Base-by-base conservation (phyloP, 2,113 vertebrate species). In the Scomber scombrus region DNA sequence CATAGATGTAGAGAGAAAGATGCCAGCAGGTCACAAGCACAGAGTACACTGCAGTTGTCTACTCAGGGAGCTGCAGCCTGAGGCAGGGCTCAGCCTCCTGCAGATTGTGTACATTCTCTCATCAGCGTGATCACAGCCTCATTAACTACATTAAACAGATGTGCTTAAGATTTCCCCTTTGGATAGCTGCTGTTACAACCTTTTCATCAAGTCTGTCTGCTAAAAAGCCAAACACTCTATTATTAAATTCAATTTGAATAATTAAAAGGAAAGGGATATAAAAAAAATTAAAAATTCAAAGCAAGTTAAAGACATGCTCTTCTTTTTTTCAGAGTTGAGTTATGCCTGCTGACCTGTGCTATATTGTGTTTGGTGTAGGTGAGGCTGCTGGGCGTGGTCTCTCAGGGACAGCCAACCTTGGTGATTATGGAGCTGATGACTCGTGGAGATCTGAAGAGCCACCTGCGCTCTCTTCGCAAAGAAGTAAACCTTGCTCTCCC, bases 401-500 rank as follows among this genome's bases (percentile, higher is more conserved):
- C 98, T 69, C 98, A 99, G 93, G 98, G 98, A 78, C 98, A 99
- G 89, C 98, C 98, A 16, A 99, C 98, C 0, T 91, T 99, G 92
- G 98, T 99, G 90, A 99, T 99, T 85, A 99, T 99, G 98, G 98
- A 99, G 88, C 94, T 99, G 90, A 99, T 99, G 98, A 99, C 98
- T 4, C 96, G 97, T 1, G 98, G 98, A 3, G 98, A 99, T 88
- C 97, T 99, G 82, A 99, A 99, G 93, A 99, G 97, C 91, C 96
- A 99, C 81, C 93, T 99, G 91, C 95, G 98, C 62, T 99, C 97
- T 23, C 88, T 98, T 47, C 95, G 97, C 26, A 97, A 97, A 89
- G 94, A 96, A 40, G 97, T 98, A 95, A 95, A 96, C 71, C 34
- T 52, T 31, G 10, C 46, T 50, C 29, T 45, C 12, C 19, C 19